Evolutionary conservation across 2,113 vertebrate genomes (phyloP).

Genomic region (Psophia crepitans): DNA sequence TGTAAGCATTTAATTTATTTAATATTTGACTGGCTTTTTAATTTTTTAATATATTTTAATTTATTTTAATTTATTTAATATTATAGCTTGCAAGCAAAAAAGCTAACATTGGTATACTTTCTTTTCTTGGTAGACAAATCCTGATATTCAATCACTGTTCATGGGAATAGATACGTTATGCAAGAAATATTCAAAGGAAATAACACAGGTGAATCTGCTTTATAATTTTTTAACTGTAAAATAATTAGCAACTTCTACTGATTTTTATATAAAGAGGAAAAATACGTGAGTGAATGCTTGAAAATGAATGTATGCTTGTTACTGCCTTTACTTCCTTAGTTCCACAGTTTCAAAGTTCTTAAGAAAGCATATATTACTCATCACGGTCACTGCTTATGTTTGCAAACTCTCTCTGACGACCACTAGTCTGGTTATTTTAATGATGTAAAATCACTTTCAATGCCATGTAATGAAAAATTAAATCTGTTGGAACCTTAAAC

Average conservation of each 20-base stretch:
- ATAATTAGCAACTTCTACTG: neutral
- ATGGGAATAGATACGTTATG: constrained; percentile 76
- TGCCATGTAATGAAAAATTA: neutral
- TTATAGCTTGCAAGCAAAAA: neutral
- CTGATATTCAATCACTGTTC: constrained; percentile 86
- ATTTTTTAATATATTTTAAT: no score
- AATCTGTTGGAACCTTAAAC: neutral
- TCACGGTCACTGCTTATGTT: neutral
- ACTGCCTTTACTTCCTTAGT: neutral
- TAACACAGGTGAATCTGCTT: constrained; percentile 79
- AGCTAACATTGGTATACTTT: neutral
- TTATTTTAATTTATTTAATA: no score
- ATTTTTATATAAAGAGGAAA: neutral
- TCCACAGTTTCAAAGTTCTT: neutral
- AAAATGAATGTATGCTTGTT: neutral
- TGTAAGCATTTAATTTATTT: no score
- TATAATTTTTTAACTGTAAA: neutral
- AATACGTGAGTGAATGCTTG: neutral
- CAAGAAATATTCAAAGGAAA: constrained; percentile 80
- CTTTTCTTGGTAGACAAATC: constrained; percentile 78
- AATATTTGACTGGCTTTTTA: no score
- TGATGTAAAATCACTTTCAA: neutral
- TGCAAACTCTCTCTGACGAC: neutral
- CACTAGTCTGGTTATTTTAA: neutral
- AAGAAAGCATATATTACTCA: neutral